Evolutionary conservation across 2,113 vertebrate genomes (phyloP), one percentile per base, ranked within the genome.

Genomic region (Pterophyllum scalare): DNA sequence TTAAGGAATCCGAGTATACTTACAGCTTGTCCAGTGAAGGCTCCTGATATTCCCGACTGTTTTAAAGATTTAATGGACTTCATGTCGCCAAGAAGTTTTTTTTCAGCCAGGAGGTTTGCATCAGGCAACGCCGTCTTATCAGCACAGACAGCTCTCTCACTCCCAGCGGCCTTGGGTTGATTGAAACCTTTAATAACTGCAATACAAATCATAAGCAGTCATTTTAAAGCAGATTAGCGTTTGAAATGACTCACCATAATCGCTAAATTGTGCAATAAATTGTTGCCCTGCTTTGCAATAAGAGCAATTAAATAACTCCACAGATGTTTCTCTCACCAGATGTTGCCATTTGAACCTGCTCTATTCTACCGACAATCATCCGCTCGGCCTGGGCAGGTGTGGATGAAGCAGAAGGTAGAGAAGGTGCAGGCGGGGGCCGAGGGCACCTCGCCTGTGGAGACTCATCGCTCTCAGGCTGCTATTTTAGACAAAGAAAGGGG

Each of bases 391-490:
- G 56, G 17, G 46, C 72, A 52, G 89, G 60, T 7, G 86, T 67
- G 10, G 87, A 46, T 13, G 38, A 52, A 59, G 81, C 82, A 38
- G 91, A 49, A 19, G 89, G 60, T 31, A 76, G 65, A 64, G 90
- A 59, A 70, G 90, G 62, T 11, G 83, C 79, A 75, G 77, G 60
- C 2, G 87, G 59, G 5, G 81, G 56, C 54, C 76, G 49, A 17
- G 93, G 95, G 80, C 94, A 93, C 70, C 87, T 83, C 8, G 94
- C 94, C 89, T 95, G 93, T 1, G 91, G 90, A 31, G 70, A 56
- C 64, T 95, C 94, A 82, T 94, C 93, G 52, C 76, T 93, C 75
- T 95, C 93, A 60, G 94, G 93, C 81, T 95, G 90, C 94, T 95
- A n/a, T 80, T 85, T 62, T 20, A 38, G 24, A 81, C 3, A 64